A percentile compares a stretch with the other conserved stretches of the same genome.
Evolutionary conservation across 1,140 invertebrate species (phyloP).

Genomic region (Apis dorsata): DNA sequence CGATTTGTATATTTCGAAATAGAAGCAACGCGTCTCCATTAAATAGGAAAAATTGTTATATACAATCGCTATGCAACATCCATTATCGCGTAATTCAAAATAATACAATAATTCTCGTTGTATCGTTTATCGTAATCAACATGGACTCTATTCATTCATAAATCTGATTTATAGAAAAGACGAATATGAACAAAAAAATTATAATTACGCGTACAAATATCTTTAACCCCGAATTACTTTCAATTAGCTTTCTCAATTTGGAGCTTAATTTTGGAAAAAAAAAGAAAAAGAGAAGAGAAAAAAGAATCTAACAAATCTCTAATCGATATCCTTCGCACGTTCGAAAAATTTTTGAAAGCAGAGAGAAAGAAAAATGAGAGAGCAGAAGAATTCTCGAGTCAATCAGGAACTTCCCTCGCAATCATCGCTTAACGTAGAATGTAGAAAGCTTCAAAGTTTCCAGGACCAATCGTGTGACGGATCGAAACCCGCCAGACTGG

Average conservation of each 20-base stretch:
- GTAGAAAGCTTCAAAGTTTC: slow-evolving; percentile 21
- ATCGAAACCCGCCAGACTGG: slow-evolving; percentile 3
- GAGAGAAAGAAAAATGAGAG: no score
- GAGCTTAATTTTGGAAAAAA: no score
- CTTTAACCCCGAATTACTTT: no score
- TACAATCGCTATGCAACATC: neutral
- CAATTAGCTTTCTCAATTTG: no score
- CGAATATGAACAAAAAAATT: no score
- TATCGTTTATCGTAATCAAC: neutral
- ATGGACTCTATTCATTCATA: neutral
- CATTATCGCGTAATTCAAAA: neutral
- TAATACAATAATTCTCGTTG: neutral
- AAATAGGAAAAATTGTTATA: neutral
- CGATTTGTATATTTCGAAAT: neutral
- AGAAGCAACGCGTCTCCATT: neutral
- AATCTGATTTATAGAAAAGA: neutral
- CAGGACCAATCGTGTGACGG: slow-evolving; percentile 16
- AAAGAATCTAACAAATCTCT: no score
- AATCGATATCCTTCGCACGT: no score
- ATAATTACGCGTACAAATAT: neutral
- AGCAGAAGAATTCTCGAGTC: neutral
- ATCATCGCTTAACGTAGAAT: slow-evolving; percentile 15
- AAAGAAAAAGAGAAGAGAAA: no score
- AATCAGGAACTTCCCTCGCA: slow-evolving; percentile 16
- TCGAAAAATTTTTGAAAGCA: no score